A percentile compares a stretch with the other conserved stretches of the same genome.
Conservation (phyloP, 2,888 invertebrate species). For the Lottia gigantea region DNA sequence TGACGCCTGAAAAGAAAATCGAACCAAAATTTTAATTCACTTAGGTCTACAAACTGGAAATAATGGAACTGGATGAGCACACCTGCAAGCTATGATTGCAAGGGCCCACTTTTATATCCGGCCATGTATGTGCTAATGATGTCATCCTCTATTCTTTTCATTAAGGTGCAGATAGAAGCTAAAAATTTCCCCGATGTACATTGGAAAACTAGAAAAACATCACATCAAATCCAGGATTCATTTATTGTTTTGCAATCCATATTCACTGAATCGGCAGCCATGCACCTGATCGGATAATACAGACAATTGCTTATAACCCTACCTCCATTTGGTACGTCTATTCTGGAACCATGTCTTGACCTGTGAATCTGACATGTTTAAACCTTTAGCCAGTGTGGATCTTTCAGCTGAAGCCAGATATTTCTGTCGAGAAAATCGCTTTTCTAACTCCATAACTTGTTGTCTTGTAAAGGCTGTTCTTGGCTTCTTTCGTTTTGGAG, state of each 20-base stretch:
- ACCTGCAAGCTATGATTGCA: too few relatives aligned
- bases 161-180: neutral
- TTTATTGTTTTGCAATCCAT: neutral
- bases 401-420: slow-evolving; percentile 97
- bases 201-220: neutral
- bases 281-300: too few relatives aligned
- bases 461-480: slow-evolving; percentile 95
- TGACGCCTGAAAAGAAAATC: slow-evolving; percentile 84
- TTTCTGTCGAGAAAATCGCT: slow-evolving; percentile 97
- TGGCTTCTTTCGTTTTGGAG: slow-evolving; percentile 98
- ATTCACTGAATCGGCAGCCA: too few relatives aligned
- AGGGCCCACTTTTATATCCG: too few relatives aligned
- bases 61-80: too few relatives aligned
- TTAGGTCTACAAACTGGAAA: too few relatives aligned
- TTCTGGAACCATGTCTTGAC: slow-evolving; percentile 95
- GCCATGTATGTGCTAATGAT: too few relatives aligned
- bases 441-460: slow-evolving; percentile 78
- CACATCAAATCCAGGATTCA: neutral
- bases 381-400: slow-evolving; percentile 91
- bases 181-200: too few relatives aligned
- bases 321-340: slow-evolving; percentile 98
- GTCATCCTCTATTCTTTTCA: too few relatives aligned
- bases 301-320: slow-evolving; percentile 62
- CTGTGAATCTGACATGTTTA: slow-evolving; percentile 99
- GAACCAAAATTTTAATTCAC: neutral